Conservation (phyloP, 1,140 invertebrate genomes). For the Xylocopa sonorina region DNA sequence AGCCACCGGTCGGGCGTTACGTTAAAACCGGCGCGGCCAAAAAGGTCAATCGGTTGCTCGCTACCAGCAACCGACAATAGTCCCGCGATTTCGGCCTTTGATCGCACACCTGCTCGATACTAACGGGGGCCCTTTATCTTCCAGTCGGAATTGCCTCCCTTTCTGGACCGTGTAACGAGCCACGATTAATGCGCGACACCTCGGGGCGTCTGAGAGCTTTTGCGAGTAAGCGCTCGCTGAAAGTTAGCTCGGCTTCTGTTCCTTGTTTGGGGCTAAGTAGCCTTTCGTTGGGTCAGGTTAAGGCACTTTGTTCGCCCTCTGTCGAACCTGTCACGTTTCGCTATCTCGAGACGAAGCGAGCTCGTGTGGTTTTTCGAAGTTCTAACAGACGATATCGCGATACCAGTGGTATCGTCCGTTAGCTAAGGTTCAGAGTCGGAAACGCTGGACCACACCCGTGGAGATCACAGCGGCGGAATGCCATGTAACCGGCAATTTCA, state of each 20-base stretch:
- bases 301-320: not conserved
- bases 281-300: too few relatives aligned
- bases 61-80: conserved; percentile 61
- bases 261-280: not conserved
- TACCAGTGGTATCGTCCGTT: not conserved
- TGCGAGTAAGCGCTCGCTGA: not conserved
- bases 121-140: conserved; percentile 25
- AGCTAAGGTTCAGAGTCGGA: not conserved
- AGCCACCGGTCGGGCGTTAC: conserved; percentile 49
- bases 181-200: conserved; percentile 20
- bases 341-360: too few relatives aligned
- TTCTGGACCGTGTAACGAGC: conserved; percentile 26
- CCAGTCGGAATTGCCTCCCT: not conserved
- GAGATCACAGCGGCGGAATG: conserved; percentile 22
- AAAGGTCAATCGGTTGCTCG: conserved; percentile 59
- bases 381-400: not conserved
- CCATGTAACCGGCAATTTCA: conserved; percentile 36
- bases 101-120: conserved; percentile 42
- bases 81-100: conserved; percentile 56
- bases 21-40: conserved; percentile 42
- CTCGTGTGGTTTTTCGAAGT: too few relatives aligned
- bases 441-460: conserved; percentile 27
- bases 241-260: not conserved
- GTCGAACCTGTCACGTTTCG: too few relatives aligned
- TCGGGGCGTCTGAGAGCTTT: conserved; percentile 2